Percentiles rank a stretch among this genome's conserved stretches.
These are phyloP conservation scores for Malurus cyaneus DNA, from an alignment of 2,113 vertebrate genomes.

Conservation along the genomic window DNA sequence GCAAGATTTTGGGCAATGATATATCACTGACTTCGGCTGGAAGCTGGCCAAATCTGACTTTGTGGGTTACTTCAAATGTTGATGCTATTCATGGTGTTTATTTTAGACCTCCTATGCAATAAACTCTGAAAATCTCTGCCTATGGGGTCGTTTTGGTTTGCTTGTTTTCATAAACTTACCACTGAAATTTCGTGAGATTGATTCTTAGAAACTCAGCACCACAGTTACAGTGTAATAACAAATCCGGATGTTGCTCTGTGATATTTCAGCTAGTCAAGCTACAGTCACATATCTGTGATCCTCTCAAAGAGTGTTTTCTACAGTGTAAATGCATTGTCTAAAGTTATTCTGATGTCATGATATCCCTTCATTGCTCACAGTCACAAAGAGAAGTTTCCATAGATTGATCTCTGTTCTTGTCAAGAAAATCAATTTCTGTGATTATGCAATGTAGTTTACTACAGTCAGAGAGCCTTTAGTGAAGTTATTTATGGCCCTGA, in stretches of 20 bases:
- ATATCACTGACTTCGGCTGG: neutral
- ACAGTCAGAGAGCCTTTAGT: neutral
- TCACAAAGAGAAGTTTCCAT: neutral
- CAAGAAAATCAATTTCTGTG: slow-evolving; percentile 22
- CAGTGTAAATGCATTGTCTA: neutral
- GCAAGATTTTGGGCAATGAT: neutral
- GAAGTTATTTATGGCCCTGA: neutral
- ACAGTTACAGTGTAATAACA: neutral
- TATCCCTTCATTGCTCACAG: neutral
- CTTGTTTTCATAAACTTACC: neutral
- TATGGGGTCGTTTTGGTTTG: neutral
- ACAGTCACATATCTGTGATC: neutral
- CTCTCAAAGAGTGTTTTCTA: neutral
- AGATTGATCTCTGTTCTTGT: neutral
- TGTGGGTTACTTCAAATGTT: neutral
- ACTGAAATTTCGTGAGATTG: neutral
- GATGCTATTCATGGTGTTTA: neutral
- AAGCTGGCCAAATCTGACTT: neutral
- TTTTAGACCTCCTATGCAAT: neutral
- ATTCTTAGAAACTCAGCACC: neutral
- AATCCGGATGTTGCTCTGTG: neutral
- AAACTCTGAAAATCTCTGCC: neutral
- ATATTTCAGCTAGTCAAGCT: neutral
- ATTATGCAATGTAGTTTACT: neutral
- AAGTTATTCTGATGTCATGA: neutral